Base-by-base conservation (phyloP, 2,113 vertebrate species). In the Emydocephalus ijimae region DNA sequence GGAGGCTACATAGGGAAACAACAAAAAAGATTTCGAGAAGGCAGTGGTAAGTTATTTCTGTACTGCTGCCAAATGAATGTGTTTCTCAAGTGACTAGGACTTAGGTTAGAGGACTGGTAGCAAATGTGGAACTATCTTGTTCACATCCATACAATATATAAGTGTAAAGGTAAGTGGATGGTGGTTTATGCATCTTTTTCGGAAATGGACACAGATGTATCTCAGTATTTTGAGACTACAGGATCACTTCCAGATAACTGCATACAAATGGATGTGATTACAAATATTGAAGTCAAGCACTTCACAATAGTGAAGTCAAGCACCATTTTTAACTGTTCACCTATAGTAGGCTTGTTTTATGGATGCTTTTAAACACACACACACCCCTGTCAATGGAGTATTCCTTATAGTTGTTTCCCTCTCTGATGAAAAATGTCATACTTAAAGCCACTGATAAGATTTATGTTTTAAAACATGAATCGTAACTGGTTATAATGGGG, bases 371-470 rank as follows among this genome's bases (percentile, higher is more conserved):
- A 64, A 12, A 64, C 24, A 64, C 61, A 64, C 59, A 61, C 26
- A 69, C 10, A 69, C 61, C 43, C 45, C 48, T 48, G 18, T 52
- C 69, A 89, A 55, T 50, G 39, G 29, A 43, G 54, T 43, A 11
- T 0, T 4, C 29, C 85, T 81, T 1, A 61, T 0, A 15, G 8
- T 4, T 0, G 21, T 7, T 34, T n/a, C 0, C 6, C 11, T 48
- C 14, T 85, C n/a, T 23, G 59, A 2, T 45, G 0, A 21, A 87
- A 1, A 0, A 0, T 0, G 64, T 43, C 86, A 91, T 50, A 57
- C 9, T 34, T 39, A 57, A 81, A 85, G 10, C 43, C n/a, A 39
- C 7, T 89, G 89, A 85, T 34, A 85, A 61, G 23, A 18, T 12
- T 29, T 21, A 9, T 56, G n/a, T 85, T 85, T 61, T 26, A 86